Evolutionary conservation across 2,113 vertebrate genomes (phyloP), one percentile per base, ranked within the genome.

Genomic region (Brachirus orientalis): DNA sequence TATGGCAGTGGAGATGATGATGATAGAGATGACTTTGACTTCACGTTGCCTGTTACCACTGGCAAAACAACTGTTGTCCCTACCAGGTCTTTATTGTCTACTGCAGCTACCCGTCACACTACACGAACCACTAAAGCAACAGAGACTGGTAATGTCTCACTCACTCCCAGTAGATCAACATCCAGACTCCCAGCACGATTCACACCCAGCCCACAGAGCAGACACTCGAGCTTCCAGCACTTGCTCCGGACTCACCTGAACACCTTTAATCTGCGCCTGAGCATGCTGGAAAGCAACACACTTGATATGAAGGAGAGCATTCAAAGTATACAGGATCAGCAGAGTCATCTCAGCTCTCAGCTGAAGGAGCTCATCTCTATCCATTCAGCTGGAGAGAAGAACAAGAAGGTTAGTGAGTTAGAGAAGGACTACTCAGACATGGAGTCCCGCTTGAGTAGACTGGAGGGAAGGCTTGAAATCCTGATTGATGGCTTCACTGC

Each of bases 401-500:
- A 46, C 38, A 62, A 77, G 36, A 79, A 72, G 72, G 74, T 91
- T 1, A 37, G 10, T 0, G 72, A 89, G 35, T 69, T 93, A 17
- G 75, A 89, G 59, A 83, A 46, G 37, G 84, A 81, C 65, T 89
- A 92, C 86, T 18, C 41, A 0, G 80, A 90, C 47, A 86, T 92
- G 80, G 85, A 90, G 37, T 8, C 16, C 35, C 90, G 91, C 45
- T 48, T 93, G 50, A 86, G 47, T 41, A 69, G 79, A 13, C 77
- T 93, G 10, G 90, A 93, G 65, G 80, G 85, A 8, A 63, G 88
- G 54, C 64, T 93, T 50, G 90, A 94, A 69, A 91, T 92, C 63
- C 76, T 94, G 7, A 92, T 93, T 4, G 91, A 93, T 13, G 90
- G 90, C 16, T 93, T 94, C 67, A 92, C 91, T 1, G 89, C 80